phyloP scores from a whole-genome alignment of 2,888 invertebrate genomes.

The Apocheima hispidaria region DNA sequence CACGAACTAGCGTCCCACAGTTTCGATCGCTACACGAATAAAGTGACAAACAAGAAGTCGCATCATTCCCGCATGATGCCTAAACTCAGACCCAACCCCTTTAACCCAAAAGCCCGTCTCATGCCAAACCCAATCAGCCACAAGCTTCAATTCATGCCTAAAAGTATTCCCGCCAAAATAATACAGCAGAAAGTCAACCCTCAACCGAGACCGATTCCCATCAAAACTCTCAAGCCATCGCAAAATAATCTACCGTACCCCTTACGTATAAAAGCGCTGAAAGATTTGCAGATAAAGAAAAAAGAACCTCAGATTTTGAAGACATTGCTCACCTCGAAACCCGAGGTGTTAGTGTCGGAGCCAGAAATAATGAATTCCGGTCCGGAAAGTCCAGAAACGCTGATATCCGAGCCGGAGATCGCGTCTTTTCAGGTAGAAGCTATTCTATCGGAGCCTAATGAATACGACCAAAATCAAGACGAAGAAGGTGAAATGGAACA shows the following conservation, averaged over 20 bases:
- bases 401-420: constrained; percentile 83
- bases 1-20: constrained; percentile 81
- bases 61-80: constrained; percentile 61
- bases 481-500: constrained; percentile 62
- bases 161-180: constrained; percentile 66
- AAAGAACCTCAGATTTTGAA: constrained; percentile 84
- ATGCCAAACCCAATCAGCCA: constrained; percentile 82
- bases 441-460: constrained; percentile 79
- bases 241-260: constrained; percentile 80
- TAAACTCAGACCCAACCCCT: constrained; percentile 81
- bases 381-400: constrained; percentile 81
- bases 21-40: constrained; percentile 83
- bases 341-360: constrained; percentile 79
- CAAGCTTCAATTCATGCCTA: constrained; percentile 75
- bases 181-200: constrained; percentile 64
- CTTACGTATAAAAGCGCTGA: constrained; percentile 81
- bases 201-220: constrained; percentile 76
- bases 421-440: constrained; percentile 83
- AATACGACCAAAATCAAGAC: constrained; percentile 63
- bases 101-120: constrained; percentile 80
- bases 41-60: constrained; percentile 68
- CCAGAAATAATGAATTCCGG: constrained; percentile 82
- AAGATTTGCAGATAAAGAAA: constrained; percentile 82
- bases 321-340: constrained; percentile 78
- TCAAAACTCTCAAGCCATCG: constrained; percentile 65